A percentile compares a stretch with the other conserved stretches of the same genome.
phyloP scores from a whole-genome alignment of 2,113 vertebrate genomes.

The Crypturellus undulatus region DNA sequence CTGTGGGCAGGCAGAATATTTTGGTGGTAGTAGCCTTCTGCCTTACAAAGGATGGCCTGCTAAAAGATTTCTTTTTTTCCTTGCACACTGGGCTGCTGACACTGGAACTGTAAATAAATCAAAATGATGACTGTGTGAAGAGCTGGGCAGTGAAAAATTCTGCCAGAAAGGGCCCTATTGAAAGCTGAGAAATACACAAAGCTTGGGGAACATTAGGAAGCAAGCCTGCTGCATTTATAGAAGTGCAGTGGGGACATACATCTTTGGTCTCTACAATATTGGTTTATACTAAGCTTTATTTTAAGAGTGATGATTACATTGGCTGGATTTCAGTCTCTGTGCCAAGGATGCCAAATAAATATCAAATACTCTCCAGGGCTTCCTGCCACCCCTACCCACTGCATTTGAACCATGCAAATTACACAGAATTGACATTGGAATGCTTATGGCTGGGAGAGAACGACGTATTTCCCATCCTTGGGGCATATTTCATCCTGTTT shows the following conservation, averaged over 20 bases:
- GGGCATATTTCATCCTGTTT: slow-evolving; percentile 37
- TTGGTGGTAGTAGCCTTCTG: not conserved
- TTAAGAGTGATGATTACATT: slow-evolving; percentile 55
- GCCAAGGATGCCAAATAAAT: slow-evolving; percentile 50
- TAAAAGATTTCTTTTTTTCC: slow-evolving; percentile 37
- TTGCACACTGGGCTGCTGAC: not conserved
- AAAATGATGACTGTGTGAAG: not conserved
- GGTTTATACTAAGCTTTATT: slow-evolving; percentile 56
- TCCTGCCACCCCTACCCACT: not conserved
- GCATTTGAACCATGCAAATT: slow-evolving; percentile 41
- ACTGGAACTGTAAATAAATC: slow-evolving; percentile 59
- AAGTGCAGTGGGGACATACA: slow-evolving; percentile 5
- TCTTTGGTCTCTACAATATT: slow-evolving; percentile 25
- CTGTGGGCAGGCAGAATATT: not conserved
- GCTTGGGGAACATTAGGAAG: slow-evolving; percentile 14
- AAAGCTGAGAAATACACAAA: slow-evolving; percentile 45
- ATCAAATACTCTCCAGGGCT: slow-evolving; percentile 44
- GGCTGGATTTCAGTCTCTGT: slow-evolving; percentile 23
- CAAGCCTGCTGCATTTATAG: slow-evolving; percentile 31
- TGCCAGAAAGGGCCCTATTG: slow-evolving; percentile 41
- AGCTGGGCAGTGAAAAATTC: slow-evolving; percentile 27
- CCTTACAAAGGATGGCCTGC: slow-evolving; percentile 16
- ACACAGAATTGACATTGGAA: slow-evolving; percentile 53
- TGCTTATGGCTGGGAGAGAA: slow-evolving; percentile 20
- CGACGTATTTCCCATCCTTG: slow-evolving; percentile 3